phyloP scores from a whole-genome alignment of 2,113 vertebrate genomes.

The Peromyscus polionotus region DNA sequence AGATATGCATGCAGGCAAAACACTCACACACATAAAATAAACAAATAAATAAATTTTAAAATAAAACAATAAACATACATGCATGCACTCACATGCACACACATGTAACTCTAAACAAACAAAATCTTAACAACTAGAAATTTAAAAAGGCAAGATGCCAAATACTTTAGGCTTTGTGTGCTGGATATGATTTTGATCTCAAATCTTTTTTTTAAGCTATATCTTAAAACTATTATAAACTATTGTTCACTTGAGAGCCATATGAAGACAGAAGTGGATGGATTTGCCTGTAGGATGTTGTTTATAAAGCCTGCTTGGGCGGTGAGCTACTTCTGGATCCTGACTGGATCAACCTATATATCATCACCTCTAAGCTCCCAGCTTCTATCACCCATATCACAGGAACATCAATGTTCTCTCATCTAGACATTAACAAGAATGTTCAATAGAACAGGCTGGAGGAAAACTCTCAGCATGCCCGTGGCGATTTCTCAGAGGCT shows the following conservation, averaged over 20 bases:
- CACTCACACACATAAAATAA: background rate
- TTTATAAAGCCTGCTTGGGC: background rate
- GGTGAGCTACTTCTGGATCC: background rate
- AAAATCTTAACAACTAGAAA: background rate
- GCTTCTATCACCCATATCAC: background rate
- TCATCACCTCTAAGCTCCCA: slow-evolving; percentile 12
- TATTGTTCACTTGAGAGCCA: background rate
- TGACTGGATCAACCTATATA: background rate
- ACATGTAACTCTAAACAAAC: background rate
- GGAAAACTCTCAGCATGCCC: background rate
- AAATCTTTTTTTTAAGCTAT: background rate
- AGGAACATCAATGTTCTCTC: slow-evolving; percentile 7
- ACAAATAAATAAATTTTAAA: background rate
- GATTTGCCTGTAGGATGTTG: background rate
- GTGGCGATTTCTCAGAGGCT: background rate
- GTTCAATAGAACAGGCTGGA: background rate
- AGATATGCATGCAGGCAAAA: background rate
- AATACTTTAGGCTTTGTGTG: slow-evolving; percentile 10
- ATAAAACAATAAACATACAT: background rate
- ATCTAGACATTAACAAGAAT: background rate
- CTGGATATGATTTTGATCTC: background rate
- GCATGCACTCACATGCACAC: background rate
- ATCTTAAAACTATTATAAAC: slow-evolving; percentile 20
- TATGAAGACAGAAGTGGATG: background rate
- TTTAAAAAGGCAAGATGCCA: background rate